Conservation (phyloP, 2,113 vertebrate genomes). For the Anguilla japonica region DNA sequence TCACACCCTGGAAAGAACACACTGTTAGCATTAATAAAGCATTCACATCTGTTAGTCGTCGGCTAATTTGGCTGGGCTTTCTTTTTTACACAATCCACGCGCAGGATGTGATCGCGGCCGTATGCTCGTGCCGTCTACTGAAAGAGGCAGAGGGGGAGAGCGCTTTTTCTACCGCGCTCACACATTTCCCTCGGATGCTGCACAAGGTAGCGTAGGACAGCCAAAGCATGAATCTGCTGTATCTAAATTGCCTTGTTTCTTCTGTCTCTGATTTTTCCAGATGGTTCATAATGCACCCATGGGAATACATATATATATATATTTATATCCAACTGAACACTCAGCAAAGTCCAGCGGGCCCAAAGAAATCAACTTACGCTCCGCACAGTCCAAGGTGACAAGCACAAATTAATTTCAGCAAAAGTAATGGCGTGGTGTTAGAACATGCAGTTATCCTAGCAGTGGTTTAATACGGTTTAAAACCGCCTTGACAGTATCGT, state of each 20-base stretch:
- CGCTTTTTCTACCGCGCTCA: conserved; percentile 8
- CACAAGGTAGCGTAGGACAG: conserved; percentile 23
- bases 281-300: conserved; percentile 59
- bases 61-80: conserved; percentile 54
- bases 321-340: conserved; percentile 60
- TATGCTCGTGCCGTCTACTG: conserved; percentile 54
- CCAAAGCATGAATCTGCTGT: conserved; percentile 23
- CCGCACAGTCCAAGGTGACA: conserved; percentile 47
- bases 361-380: conserved; percentile 29
- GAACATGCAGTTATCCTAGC: conserved; percentile 60
- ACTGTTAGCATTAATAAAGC: conserved; percentile 62
- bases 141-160: conserved; percentile 46
- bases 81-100: conserved; percentile 55
- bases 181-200: conserved; percentile 37
- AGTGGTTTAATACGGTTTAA: conserved; percentile 47
- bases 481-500: conserved; percentile 52
- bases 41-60: conserved; percentile 66
- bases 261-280: conserved; percentile 48
- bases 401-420: conserved; percentile 70
- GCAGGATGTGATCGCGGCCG: conserved; percentile 64
- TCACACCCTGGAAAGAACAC: conserved; percentile 40
- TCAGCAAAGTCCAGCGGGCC: conserved; percentile 29
- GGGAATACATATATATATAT: conserved; percentile 51
- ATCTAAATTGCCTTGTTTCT: conserved; percentile 47
- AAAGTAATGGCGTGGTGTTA: conserved; percentile 61